phyloP scores from a whole-genome alignment of 2,113 vertebrate genomes.

The Prietella phreatophila region DNA sequence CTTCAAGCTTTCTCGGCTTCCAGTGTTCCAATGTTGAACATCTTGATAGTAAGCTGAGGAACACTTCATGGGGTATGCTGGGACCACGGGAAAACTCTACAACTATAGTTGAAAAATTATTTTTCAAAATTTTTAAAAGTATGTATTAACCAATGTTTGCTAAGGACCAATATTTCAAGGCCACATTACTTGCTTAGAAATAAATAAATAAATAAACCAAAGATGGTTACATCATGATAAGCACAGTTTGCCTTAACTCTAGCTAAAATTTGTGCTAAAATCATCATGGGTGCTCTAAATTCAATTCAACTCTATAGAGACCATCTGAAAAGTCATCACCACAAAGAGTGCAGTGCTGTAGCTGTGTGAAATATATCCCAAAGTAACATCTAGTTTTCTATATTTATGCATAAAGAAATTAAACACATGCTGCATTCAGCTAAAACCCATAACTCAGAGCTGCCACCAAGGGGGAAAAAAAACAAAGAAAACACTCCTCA shows the following conservation, averaged over 20 bases:
- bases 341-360: neutral
- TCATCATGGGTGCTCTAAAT: too few relatives aligned
- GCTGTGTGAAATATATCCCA: neutral
- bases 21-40: neutral
- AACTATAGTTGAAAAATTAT: neutral
- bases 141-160: too few relatives aligned
- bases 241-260: too few relatives aligned
- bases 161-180: too few relatives aligned
- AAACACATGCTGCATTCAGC: neutral
- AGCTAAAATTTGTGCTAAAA: too few relatives aligned
- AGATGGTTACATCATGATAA: too few relatives aligned
- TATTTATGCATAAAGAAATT: neutral
- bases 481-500: neutral
- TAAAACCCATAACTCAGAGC: neutral
- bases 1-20: neutral
- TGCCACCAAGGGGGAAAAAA: neutral
- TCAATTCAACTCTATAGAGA: neutral
- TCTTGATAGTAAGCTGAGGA: neutral
- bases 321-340: neutral
- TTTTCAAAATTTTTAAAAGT: too few relatives aligned
- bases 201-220: neutral
- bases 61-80: neutral
- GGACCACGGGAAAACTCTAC: neutral
- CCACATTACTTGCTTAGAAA: neutral
- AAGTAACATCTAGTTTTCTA: neutral